Percentiles rank a stretch among this genome's conserved stretches.
Conservation (phyloP, 2,888 invertebrate species). For the Cryptus armator region DNA sequence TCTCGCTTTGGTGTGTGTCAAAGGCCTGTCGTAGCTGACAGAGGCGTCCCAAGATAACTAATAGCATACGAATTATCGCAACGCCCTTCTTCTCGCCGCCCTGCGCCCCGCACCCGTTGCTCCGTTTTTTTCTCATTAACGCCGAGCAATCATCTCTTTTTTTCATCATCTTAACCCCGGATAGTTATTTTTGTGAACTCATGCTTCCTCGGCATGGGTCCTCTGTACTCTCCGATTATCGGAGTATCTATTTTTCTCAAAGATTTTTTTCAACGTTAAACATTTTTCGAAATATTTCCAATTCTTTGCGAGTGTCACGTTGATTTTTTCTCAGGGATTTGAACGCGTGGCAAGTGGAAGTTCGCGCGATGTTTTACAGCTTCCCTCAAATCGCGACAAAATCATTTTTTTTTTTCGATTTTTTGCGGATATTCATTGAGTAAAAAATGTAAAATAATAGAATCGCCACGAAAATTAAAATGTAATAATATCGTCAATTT, state of each 20-base stretch:
- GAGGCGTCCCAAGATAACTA: slow-evolving; percentile 39
- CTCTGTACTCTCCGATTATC: slow-evolving; percentile 10
- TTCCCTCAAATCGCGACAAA: not conserved
- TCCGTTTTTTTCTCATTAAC: not conserved
- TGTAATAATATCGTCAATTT: too few relatives aligned
- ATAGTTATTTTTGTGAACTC: slow-evolving; percentile 16
- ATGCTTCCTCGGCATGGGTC: not conserved
- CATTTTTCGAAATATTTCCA: not conserved
- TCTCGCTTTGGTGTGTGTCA: slow-evolving; percentile 4
- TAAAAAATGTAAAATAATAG: not conserved
- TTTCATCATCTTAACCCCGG: slow-evolving; percentile 32
- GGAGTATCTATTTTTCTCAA: not conserved
- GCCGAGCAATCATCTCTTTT: not conserved
- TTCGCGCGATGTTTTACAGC: not conserved
- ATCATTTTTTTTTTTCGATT: not conserved
- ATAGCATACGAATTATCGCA: slow-evolving; percentile 34
- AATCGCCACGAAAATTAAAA: too few relatives aligned
- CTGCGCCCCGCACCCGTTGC: not conserved
- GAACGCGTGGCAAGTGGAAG: slow-evolving; percentile 24
- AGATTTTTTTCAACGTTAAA: not conserved
- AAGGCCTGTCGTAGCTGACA: not conserved
- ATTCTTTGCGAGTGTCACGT: not conserved
- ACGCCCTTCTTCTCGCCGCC: slow-evolving; percentile 23
- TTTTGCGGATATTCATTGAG: not conserved
- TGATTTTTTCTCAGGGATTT: slow-evolving; percentile 26